Evolutionary conservation across 2,797 vertebrate genomes (phyloP), one percentile per base, ranked within the genome.

Genomic region (Cichlasoma orientale): DNA sequence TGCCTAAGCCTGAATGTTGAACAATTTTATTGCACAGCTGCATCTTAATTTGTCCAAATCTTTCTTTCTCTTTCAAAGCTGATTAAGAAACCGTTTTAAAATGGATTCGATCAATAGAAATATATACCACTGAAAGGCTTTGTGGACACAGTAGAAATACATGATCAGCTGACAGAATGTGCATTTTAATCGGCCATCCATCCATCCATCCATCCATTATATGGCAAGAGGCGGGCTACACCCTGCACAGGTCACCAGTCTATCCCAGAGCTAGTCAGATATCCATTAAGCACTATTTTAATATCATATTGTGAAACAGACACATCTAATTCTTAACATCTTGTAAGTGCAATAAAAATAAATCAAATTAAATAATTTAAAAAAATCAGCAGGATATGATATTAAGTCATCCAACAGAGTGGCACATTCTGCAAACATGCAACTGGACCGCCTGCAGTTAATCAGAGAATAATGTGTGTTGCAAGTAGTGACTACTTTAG

Each of bases 41-140:
- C 38, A 75, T 55, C n/a, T n/a, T 71, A 29, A 72, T 78, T 70
- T 75, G 44, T 71, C 25, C 41, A 74, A 76, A 78, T 6, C 18
- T 44, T 3, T 68, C n/a, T 18, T 1, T 66, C 25, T 8, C 52
- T 19, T 7, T 16, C 11, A 71, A 72, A 52, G 12, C 54, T 66
- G 9, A 31, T 41, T 38, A 54, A 33, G 5, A 8, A 56, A 63
- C 53, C 11, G 38, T 27, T 66, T 82, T 75, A 38, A 19, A 27
- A 81, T 76, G 78, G 11, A 59, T 16, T 10, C 59, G 57, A 77
- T 56, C 3, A 63, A 55, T 18, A 76, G 52, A 44, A 38, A 57
- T n/a, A 29, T 54, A 25, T 6, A 38, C 5, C 6, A 13, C 1
- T 9, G 2, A 19, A 54, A 58, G 50, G 25, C 38, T 73, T 55